Base-by-base conservation (phyloP, 1,140 invertebrate genomes). In the Drosophila dunni region DNA sequence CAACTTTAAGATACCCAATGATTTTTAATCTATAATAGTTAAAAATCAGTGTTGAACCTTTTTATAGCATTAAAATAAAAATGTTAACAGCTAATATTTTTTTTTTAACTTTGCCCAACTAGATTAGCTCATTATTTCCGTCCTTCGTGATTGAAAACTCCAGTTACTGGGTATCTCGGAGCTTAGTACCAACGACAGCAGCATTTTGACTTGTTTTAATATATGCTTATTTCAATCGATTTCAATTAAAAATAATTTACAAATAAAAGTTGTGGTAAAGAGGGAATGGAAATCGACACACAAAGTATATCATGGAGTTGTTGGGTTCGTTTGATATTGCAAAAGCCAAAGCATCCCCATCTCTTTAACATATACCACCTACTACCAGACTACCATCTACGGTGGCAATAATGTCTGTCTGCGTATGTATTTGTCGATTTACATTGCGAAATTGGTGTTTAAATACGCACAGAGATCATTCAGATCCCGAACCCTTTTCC, bases 241-340 rank as follows among this genome's bases (percentile, higher is more conserved):
- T 90, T 82, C 76, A 85, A 90, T 90, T 90, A 80, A 86, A 78
- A 79, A 89, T 63, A 73, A 61, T 84, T 77, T 65, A 56, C 69
- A 75, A 83, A 75, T 81, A 80, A 72, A 72, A 53, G 61, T 72
- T 46, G 68, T 13, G 66, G 71, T 68, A 67, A 73, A 74, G 60
- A 46, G 71, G 61, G 45, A 36, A 13, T 42, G 20, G 20, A 53
- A 50, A 67, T 40, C 34, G 9, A 45, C 40, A 50, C 63, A 79
- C 36, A 54, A 38, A 15, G 42, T 13, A 45, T 48, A 17, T 63
- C 46, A 74, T 63, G 45, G 38, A 53, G 61, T 54, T 75, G 56
- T 67, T 76, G 63, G 57, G 53, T 77, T 74, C 45, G 58, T 77
- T 68, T 74, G 58, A 61, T 50, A 57, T 56, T 38, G 33, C 29